Conservation (phyloP, 2,113 vertebrate genomes). For the Pithys albifrons region DNA sequence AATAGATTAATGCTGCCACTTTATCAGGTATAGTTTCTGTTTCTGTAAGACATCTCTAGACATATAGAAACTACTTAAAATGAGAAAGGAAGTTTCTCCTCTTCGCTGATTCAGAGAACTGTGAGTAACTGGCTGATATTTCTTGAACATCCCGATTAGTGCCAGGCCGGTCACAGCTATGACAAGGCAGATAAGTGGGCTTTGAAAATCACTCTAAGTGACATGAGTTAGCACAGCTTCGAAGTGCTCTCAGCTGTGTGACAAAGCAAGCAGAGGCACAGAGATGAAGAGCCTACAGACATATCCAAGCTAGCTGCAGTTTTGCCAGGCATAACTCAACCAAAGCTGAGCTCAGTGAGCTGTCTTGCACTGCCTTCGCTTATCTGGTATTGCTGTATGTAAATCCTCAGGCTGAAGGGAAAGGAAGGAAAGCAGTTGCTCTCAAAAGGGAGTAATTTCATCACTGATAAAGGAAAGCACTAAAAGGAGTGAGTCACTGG, state of each 20-base stretch:
- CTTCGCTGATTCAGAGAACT: background rate
- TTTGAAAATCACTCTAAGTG: constrained; percentile 31
- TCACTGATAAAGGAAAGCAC: background rate
- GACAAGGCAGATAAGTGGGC: background rate
- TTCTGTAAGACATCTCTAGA: constrained; percentile 69
- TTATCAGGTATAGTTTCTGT: constrained; percentile 72
- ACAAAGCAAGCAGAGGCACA: background rate
- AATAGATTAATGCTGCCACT: constrained; percentile 72
- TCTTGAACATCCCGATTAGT: background rate
- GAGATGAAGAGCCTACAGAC: background rate
- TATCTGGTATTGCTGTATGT: background rate
- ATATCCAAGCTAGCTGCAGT: background rate
- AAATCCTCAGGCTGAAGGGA: background rate
- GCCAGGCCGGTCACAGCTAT: background rate
- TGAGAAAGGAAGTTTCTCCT: constrained; percentile 31
- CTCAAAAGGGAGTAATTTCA: background rate
- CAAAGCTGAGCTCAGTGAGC: background rate
- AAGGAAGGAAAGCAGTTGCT: background rate
- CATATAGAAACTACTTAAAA: constrained; percentile 54
- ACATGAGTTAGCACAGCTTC: background rate
- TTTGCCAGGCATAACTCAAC: background rate
- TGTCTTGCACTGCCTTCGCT: background rate
- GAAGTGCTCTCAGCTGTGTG: background rate
- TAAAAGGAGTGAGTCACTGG: background rate
- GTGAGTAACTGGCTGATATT: background rate